A percentile compares a stretch with the other conserved stretches of the same genome.
These are phyloP conservation scores for Peromyscus californicus DNA, from an alignment of 2,113 vertebrate genomes.

Conservation along the genomic window DNA sequence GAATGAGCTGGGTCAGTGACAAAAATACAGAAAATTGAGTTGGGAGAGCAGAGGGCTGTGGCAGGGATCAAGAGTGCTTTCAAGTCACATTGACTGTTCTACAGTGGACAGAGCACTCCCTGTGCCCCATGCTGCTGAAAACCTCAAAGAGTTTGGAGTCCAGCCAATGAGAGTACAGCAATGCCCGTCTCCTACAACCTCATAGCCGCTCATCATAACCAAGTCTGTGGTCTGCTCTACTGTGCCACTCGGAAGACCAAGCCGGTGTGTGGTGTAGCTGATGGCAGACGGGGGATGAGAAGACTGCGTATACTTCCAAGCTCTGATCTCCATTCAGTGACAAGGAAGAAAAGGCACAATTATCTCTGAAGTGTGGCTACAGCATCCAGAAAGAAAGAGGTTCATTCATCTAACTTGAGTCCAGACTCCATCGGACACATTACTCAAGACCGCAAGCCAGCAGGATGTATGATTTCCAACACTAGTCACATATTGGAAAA, in stretches of 20 bases:
- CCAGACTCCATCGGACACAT: background rate
- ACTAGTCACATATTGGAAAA: background rate
- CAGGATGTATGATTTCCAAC: background rate
- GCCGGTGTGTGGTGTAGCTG: accelerated
- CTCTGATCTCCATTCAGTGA: background rate
- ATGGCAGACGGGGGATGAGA: background rate
- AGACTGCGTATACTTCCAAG: background rate
- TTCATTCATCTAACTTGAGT: background rate
- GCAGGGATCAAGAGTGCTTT: background rate
- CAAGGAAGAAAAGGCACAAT: background rate
- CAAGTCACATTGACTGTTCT: accelerated
- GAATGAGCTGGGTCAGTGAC: background rate
- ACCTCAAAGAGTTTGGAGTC: accelerated
- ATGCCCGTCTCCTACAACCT: accelerated
- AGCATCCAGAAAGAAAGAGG: background rate
- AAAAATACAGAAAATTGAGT: background rate
- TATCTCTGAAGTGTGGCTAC: background rate
- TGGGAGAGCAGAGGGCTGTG: accelerated
- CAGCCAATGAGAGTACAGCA: accelerated
- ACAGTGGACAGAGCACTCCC: accelerated
- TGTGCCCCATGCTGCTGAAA: accelerated
- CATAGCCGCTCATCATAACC: accelerated
- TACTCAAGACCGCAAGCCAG: background rate
- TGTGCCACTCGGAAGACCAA: background rate
- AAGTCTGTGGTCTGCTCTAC: background rate